Conservation (phyloP, 2,113 vertebrate genomes). For the Otus sunia region DNA sequence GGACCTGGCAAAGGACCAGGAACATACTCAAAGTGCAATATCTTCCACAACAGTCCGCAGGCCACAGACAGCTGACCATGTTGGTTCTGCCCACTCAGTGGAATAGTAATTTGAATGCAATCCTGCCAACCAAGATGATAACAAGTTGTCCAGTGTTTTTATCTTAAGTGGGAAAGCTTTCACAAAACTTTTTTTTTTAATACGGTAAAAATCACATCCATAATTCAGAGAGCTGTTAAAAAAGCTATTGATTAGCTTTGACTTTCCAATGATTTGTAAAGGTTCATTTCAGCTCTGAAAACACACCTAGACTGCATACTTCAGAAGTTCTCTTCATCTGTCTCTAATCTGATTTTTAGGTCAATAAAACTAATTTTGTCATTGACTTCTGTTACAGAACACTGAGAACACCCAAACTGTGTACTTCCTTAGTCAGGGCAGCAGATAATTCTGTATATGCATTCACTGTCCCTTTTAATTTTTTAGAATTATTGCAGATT, state of each 20-base stretch:
- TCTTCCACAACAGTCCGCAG: neutral
- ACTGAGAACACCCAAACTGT: neutral
- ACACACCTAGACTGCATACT: neutral
- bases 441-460: neutral
- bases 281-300: neutral
- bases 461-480: neutral
- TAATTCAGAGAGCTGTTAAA: neutral
- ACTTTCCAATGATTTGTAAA: neutral
- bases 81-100: neutral
- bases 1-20: neutral
- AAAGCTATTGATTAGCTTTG: slow-evolving; percentile 7
- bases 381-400: neutral
- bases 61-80: neutral
- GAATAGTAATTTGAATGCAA: neutral
- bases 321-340: neutral
- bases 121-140: neutral
- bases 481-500: neutral
- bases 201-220: neutral
- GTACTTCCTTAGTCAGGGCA: neutral
- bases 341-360: neutral
- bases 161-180: neutral
- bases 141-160: neutral
- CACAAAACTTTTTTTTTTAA: neutral
- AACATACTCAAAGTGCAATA: neutral
- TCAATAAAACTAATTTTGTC: neutral